A percentile compares a stretch with the other conserved stretches of the same genome.
Evolutionary conservation across 2,113 vertebrate species (phyloP).

Genomic region (Leuciscus idus): DNA sequence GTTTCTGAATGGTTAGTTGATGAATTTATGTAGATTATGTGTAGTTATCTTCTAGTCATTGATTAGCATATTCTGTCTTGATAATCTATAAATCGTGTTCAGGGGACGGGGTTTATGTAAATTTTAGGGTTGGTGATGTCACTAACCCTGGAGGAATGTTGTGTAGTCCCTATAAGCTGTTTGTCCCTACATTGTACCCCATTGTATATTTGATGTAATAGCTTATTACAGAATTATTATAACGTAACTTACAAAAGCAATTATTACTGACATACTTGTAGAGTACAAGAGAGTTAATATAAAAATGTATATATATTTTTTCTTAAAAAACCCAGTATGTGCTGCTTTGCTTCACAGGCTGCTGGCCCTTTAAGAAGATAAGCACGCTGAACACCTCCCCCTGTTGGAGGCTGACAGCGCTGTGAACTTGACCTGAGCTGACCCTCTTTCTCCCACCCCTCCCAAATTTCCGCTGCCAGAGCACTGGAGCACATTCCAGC

Average conservation of each 20-base stretch:
- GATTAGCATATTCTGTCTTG: no score
- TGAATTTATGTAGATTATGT: no score
- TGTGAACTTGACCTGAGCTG: slow-evolving; percentile 65
- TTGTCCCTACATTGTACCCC: no score
- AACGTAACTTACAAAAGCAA: background rate
- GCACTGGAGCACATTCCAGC: slow-evolving; percentile 62
- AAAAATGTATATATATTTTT: background rate
- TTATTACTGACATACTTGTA: background rate
- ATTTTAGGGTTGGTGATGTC: no score
- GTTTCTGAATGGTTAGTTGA: no score
- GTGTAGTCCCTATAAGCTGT: no score
- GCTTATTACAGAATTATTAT: background rate
- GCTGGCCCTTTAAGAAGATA: slow-evolving; percentile 50
- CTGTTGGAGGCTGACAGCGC: slow-evolving; percentile 49
- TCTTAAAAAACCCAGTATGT: background rate
- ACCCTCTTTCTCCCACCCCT: slow-evolving; percentile 61
- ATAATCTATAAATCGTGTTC: no score
- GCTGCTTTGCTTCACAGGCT: background rate
- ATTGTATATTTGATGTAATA: background rate
- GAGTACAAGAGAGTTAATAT: background rate
- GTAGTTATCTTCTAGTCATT: no score
- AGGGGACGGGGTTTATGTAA: no score
- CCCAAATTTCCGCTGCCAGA: slow-evolving; percentile 62
- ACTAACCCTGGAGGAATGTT: no score
- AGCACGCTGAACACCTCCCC: slow-evolving; percentile 52